Evolutionary conservation across 2,113 vertebrate genomes (phyloP).

Genomic region (Bettongia penicillata): DNA sequence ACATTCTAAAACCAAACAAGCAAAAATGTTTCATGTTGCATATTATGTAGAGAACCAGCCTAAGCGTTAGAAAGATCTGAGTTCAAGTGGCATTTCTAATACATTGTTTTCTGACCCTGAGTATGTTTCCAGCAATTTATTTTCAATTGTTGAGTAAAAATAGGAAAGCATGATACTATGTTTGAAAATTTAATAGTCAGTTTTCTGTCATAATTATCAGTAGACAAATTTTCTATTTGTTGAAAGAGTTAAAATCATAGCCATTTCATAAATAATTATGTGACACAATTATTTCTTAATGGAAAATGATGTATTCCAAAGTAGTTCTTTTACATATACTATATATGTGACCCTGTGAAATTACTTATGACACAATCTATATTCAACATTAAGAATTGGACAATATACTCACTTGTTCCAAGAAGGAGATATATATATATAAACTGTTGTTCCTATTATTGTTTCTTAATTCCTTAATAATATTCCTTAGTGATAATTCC

Average conservation of each 20-base stretch:
- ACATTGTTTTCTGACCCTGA: too few relatives aligned
- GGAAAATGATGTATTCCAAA: slow-evolving; percentile 65
- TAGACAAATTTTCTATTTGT: slow-evolving; percentile 8
- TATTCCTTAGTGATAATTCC: too few relatives aligned
- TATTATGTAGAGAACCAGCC: too few relatives aligned
- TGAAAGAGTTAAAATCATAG: not conserved
- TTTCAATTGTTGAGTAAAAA: too few relatives aligned
- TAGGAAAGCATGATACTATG: not conserved
- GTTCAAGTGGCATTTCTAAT: too few relatives aligned
- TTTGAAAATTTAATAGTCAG: slow-evolving; percentile 10
- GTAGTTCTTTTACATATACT: slow-evolving; percentile 51
- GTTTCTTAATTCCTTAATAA: too few relatives aligned
- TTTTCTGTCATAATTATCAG: not conserved
- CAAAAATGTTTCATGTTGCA: too few relatives aligned
- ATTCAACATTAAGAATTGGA: slow-evolving; percentile 80
- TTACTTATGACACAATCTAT: slow-evolving; percentile 71
- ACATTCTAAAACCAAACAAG: slow-evolving; percentile 6
- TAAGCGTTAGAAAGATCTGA: too few relatives aligned
- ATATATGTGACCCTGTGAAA: slow-evolving; percentile 43
- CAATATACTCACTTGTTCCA: slow-evolving; percentile 74
- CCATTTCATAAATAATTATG: slow-evolving; percentile 4
- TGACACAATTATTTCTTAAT: slow-evolving; percentile 50
- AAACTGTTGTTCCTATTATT: too few relatives aligned
- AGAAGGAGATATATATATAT: slow-evolving; percentile 67
- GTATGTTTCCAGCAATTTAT: too few relatives aligned